Evolutionary conservation across 92 coral and sea anemone genomes (phyloP), one percentile per base, ranked within the genome.

Genomic region (Phenganax marumi): DNA sequence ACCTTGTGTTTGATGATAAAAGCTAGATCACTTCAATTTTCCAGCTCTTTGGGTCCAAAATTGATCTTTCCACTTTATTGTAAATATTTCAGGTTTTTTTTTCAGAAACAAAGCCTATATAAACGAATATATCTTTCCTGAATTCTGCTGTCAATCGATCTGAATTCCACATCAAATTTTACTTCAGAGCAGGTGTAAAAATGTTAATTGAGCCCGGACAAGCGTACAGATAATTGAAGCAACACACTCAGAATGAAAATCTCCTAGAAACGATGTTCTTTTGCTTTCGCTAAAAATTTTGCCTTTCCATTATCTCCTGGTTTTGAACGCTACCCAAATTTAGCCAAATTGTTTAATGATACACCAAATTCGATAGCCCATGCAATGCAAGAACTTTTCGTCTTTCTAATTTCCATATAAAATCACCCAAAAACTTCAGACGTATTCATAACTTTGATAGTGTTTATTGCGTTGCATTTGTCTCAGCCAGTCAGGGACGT

Each of bases 191-290:
- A 70, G 76, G 76, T 70, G 76, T 50, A 70, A 70, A 50, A 68
- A 70, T 70, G 8, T 70, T 70, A 70, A 70, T 70, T 50, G 76
- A 70, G 52, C 56, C 4, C 56, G 6, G 76, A 70, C 76, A 21
- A 50, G 9, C 18, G 52, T 70, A 50, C 76, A 22, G 25, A 50
- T 70, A 70, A 70, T 70, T 70, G 76, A 70, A 70, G 39, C 52
- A 50, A 70, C 56, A 17, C 52, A 47, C 18, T 70, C 54, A 46
- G 33, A n/a, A 18, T 46, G 18, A 70, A 46, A 47, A 47, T 46
- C 76, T 70, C 47, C 56, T 22, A 22, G 9, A 14, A 46, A 52
- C 18, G 52, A 47, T 70, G 52, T 70, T 70, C 76, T 47, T 70
- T 50, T 47, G 54, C 54, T 47, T 50, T 70, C 6, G 22, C 47